phyloP scores from a whole-genome alignment of 1,140 invertebrate genomes.

The Zaprionus taronus region DNA sequence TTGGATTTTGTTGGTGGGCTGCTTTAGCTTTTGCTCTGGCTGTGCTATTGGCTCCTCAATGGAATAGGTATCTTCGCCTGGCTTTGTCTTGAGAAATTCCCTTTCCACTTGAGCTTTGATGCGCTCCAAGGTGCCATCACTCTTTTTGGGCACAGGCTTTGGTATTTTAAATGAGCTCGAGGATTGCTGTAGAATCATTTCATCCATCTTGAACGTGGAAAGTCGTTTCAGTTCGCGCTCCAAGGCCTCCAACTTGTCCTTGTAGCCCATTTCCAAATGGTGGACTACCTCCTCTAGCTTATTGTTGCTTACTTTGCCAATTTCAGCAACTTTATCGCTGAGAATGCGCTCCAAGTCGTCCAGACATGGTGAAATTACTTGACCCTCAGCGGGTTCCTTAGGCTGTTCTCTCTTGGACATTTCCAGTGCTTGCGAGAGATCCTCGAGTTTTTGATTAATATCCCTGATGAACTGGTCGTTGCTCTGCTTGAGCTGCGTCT shows the following conservation, averaged over 20 bases:
- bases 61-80: constrained; percentile 65
- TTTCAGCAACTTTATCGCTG: constrained; percentile 71
- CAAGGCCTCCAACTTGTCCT: constrained; percentile 67
- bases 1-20: constrained; percentile 26
- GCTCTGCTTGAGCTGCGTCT: constrained; percentile 58
- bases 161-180: constrained; percentile 55
- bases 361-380: constrained; percentile 52
- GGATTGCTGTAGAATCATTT: background rate
- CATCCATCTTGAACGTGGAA: constrained; percentile 4
- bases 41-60: constrained; percentile 55
- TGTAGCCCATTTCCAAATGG: constrained; percentile 70
- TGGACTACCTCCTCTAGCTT: constrained; percentile 73
- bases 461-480: constrained; percentile 70
- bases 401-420: constrained; percentile 33
- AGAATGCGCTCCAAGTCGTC: constrained; percentile 75
- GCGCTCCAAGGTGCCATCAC: constrained; percentile 50
- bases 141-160: constrained; percentile 49
- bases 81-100: constrained; percentile 54
- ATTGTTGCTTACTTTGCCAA: constrained; percentile 63
- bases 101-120: constrained; percentile 60
- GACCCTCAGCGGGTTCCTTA: constrained; percentile 23
- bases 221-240: constrained; percentile 65
- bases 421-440: constrained; percentile 59
- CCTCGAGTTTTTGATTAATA: constrained; percentile 66
- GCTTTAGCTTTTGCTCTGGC: constrained; percentile 28